Percentiles rank a stretch among this genome's conserved stretches.
These are phyloP conservation scores for Amblyraja radiata DNA, from an alignment of 2,797 vertebrate species.

Conservation along the genomic window DNA sequence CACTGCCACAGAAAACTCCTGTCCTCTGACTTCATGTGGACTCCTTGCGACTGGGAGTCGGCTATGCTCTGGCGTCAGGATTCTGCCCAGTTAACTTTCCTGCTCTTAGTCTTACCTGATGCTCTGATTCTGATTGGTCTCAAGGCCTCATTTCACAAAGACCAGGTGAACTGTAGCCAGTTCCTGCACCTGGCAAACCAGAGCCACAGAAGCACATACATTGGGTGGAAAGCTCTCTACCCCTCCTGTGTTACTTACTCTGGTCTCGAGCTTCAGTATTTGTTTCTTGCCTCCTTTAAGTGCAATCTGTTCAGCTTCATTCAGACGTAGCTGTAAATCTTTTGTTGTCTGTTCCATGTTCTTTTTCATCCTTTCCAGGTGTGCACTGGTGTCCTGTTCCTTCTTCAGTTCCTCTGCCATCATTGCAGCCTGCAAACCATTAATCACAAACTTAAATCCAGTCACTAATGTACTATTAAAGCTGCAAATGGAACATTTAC, in stretches of 20 bases:
- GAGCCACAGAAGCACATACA: too few relatives aligned
- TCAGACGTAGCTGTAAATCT: conserved; percentile 82
- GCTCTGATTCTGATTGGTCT: background rate
- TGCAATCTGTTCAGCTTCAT: conserved; percentile 85
- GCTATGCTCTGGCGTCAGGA: background rate
- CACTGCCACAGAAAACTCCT: background rate
- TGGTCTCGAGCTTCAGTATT: conserved; percentile 85
- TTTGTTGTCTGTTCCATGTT: conserved; percentile 90
- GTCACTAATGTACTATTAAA: background rate
- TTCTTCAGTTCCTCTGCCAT: conserved; percentile 96
- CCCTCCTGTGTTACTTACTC: conserved; percentile 56
- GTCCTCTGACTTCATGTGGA: too few relatives aligned
- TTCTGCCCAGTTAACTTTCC: background rate
- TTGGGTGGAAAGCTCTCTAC: background rate
- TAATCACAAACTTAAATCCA: background rate
- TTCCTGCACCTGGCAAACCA: background rate
- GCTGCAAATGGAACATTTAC: background rate
- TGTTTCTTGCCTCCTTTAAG: conserved; percentile 91
- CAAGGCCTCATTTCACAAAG: background rate
- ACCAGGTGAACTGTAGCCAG: background rate
- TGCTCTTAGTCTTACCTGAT: background rate
- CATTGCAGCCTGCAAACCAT: conserved; percentile 68
- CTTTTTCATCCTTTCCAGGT: conserved; percentile 91
- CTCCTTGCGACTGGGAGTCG: background rate
- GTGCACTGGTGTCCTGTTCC: conserved; percentile 81